Base-by-base conservation (phyloP, 2,888 invertebrate species). In the Cryptus armator region DNA sequence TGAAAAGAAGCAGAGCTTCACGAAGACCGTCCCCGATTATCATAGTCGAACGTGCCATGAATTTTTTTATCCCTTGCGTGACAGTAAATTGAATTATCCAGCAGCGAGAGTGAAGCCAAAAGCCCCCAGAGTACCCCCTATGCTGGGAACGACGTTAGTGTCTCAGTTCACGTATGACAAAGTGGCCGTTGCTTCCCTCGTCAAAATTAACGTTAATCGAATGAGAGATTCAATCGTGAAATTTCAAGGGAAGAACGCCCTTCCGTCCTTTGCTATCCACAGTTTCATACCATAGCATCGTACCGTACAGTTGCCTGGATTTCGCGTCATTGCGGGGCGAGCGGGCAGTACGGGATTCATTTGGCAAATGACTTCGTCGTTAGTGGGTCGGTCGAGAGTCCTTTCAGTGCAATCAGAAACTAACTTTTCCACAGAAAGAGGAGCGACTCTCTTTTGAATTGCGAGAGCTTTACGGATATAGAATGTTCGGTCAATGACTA, bases 351-450 rank as follows among this genome's bases (percentile, higher is more conserved):
- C 9, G n/a, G 32, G 86, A 90, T 90, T 90, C 90, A 90, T 90
- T 89, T 90, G 80, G 89, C 88, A 90, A 90, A 90, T 90, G 89
- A 89, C 88, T 84, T 85, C 81, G 74, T 48, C 51, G 66, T 76
- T 70, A n/a, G 32, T 53, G 44, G 66, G 53, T 24, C 19, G 76
- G 12, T 48, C 19, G 16, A 10, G 32, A 51, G 37, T 0, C 85
- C 89, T 90, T 90, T 89, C 87, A 90, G 64, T 56, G 37, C 70
- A 78, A 87, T 89, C 86, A 86, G 85, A 84, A 85, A 86, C 72
- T 85, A 79, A 81, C 83, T 74, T 83, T 77, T 48, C 51, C n/a
- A 51, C 56, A 16, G 62, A 66, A 62, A 66, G 67, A 66, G 80
- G 84, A 51, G 76, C 66, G 78, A 78, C 72, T 75, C 78, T 80